Evolutionary conservation across 2,113 vertebrate genomes (phyloP), one percentile per base, ranked within the genome.

Genomic region (Thymallus thymallus): DNA sequence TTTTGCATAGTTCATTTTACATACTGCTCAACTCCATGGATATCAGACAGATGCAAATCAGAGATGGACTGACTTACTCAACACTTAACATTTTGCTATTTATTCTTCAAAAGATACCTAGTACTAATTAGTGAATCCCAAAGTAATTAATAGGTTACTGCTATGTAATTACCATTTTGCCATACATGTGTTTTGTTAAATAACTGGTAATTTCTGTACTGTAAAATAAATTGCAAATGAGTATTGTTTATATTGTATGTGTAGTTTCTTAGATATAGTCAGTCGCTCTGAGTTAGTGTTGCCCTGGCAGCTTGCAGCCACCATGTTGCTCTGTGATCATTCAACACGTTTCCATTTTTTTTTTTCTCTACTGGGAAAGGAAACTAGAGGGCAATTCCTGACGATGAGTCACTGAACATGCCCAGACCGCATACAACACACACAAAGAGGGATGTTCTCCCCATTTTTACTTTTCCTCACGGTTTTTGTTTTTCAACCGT

Each of bases 1-100:
- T 72, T 82, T 91, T 92, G 83, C 90, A 92, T 91, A 48, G 73
- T 67, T 81, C 68, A 46, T 26, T 64, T 64, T 73, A 73, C 71
- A 35, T 55, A 71, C 61, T 77, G 20, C 75, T 76, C 69, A 80
- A 60, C 46, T 14, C 20, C 62, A 73, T 56, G 68, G 56, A 76
- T 16, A 72, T 66, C 76, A 74, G 63, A 77, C 74, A 73, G 61
- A 90, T 89, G 82, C 87, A 91, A 88, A 86, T 79, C 13, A 24
- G n/a, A 23, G 12, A 24, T 63, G 23, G 22, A 29, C 24, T 24
- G 51, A 20, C 5, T 55, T 55, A 55, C 16, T 20, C 18, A 55
- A 4, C 16, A 20, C 16, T 18, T 55, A 7, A 24, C 1, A 26
- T 24, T 63, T 1, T 63, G 24, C 61, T 63, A 29, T 16, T 10